A percentile compares a stretch with the other conserved stretches of the same genome.
phyloP scores from a whole-genome alignment of 2,113 vertebrate species.

The Astatotilapia flaviijosephi region DNA sequence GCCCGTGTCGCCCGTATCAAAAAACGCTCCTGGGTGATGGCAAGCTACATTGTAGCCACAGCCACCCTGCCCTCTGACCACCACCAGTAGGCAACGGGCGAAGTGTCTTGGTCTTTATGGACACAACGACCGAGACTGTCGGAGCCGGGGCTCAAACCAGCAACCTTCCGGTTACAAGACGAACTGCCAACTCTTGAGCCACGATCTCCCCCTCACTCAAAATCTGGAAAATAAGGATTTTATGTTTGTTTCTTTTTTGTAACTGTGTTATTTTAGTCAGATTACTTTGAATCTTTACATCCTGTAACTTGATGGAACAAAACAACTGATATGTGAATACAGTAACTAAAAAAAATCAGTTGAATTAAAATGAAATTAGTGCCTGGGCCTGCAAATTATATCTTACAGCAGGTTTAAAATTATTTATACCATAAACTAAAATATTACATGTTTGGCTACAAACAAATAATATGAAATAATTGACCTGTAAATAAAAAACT shows the following conservation, averaged over 20 bases:
- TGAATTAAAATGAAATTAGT: background rate
- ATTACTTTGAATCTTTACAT: background rate
- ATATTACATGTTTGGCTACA: background rate
- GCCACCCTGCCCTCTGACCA: background rate
- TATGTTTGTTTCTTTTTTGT: background rate
- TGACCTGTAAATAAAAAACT: background rate
- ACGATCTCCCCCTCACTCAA: background rate
- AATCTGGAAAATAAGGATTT: background rate
- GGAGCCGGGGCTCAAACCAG: background rate
- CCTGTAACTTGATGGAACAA: background rate
- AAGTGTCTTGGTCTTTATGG: background rate
- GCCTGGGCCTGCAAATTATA: rapidly evolving
- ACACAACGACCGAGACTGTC: background rate
- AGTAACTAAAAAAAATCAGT: background rate
- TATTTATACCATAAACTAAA: background rate
- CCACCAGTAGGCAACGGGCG: rapidly evolving
- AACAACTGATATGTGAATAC: background rate
- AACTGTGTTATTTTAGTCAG: background rate
- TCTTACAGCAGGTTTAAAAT: background rate
- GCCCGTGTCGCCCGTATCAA: too few relatives aligned
- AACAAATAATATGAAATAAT: background rate
- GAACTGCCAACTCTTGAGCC: background rate
- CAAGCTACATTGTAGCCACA: background rate
- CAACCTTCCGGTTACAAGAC: rapidly evolving
- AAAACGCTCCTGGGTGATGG: background rate